Conservation (phyloP, 2,888 invertebrate species). For the Tipula helvola region DNA sequence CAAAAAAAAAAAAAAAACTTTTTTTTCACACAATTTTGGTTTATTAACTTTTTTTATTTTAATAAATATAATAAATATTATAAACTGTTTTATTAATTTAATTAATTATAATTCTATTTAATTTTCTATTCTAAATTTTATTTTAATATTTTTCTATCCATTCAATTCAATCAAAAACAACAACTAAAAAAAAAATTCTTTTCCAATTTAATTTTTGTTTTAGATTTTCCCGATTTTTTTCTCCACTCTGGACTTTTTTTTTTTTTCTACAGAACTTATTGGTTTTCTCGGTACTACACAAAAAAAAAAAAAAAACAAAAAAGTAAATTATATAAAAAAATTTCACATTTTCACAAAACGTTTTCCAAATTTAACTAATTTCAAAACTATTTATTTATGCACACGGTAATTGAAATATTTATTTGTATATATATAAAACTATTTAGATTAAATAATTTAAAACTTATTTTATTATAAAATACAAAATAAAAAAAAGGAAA, state of each 20-base stretch:
- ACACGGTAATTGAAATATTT: background rate
- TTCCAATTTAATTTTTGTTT: background rate
- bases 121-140: background rate
- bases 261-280: background rate
- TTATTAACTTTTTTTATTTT: background rate
- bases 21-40: background rate
- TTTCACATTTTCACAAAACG: background rate
- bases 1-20: background rate
- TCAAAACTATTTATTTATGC: background rate
- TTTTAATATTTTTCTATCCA: background rate
- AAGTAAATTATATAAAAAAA: background rate
- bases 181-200: background rate
- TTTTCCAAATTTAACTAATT: background rate
- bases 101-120: background rate
- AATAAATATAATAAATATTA: background rate
- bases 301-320: background rate
- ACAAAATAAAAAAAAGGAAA: background rate
- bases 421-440: background rate
- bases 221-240: constrained; percentile 1
- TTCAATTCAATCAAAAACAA: background rate
- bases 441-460: background rate
- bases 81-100: background rate
- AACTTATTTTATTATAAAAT: background rate
- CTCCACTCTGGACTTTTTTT: background rate
- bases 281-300: background rate